Percentiles rank a stretch among this genome's conserved stretches.
These are phyloP conservation scores for Hofmannophila pseudospretella DNA, from an alignment of 2,888 invertebrate species.

Conservation along the genomic window DNA sequence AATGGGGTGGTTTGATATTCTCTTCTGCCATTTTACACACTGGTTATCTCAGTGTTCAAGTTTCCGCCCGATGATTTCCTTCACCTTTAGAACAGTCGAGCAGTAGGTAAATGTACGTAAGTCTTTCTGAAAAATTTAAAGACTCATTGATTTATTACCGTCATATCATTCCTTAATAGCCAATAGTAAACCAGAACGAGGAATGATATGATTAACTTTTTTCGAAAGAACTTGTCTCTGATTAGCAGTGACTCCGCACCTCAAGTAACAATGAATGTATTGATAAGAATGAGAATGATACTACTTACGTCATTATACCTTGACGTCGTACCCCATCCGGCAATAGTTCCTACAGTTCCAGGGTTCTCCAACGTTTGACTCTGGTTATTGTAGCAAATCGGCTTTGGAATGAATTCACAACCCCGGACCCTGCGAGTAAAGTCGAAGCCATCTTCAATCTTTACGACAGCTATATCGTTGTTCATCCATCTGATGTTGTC, in stretches of 20 bases:
- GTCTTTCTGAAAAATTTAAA: too few relatives aligned
- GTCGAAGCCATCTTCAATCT: slow-evolving; percentile 60
- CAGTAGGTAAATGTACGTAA: too few relatives aligned
- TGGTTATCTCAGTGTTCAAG: background rate
- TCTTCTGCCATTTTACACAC: too few relatives aligned
- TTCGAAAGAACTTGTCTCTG: too few relatives aligned
- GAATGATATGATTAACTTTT: too few relatives aligned
- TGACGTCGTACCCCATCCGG: slow-evolving; percentile 60
- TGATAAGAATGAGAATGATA: too few relatives aligned
- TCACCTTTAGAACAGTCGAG: background rate
- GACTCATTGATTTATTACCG: too few relatives aligned
- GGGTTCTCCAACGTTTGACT: slow-evolving; percentile 55
- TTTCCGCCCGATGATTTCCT: background rate
- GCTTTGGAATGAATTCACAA: slow-evolving; percentile 58
- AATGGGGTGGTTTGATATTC: too few relatives aligned
- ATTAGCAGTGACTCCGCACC: too few relatives aligned
- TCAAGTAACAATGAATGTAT: too few relatives aligned
- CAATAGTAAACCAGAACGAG: too few relatives aligned
- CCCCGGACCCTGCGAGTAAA: slow-evolving; percentile 51
- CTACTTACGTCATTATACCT: slow-evolving; percentile 55
- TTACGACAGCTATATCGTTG: slow-evolving; percentile 63
- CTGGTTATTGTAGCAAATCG: slow-evolving; percentile 59
- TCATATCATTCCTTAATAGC: too few relatives aligned
- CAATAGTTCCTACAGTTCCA: slow-evolving; percentile 42
- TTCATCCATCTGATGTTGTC: slow-evolving; percentile 69